Evolutionary conservation across 2,797 vertebrate genomes (phyloP), one percentile per base, ranked within the genome.

Genomic region (Bradypodion ventrale): DNA sequence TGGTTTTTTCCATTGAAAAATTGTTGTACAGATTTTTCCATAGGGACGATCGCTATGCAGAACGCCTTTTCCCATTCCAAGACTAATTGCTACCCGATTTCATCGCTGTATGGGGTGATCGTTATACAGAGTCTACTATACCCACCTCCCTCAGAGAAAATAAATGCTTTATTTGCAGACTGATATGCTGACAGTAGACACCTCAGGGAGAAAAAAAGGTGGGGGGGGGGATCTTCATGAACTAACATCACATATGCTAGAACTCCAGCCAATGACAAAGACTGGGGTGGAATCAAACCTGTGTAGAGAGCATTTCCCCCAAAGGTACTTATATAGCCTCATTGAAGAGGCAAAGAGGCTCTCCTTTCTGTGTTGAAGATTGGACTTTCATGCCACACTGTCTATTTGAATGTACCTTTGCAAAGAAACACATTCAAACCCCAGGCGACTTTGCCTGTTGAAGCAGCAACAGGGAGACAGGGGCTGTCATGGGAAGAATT

Each of bases 321-420:
- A 40, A 78, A 46, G n/a, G 29, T 7, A 3, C 25, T 49, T 13
- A n/a, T 21, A 32, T 4, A 35, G 88, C 75, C 37, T 27, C 59
- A 68, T 75, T 75, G 89, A 89, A 88, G 79, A 37, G n/a, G 23
- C 68, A 40, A 27, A 37, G 75, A n/a, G 78, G 80, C 78, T 88
- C 87, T 1, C 3, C 21, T 52, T 70, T 80, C 89, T 82, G 79
- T 60, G 35, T 78, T 86, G 82, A 88, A 87, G 83, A 88, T 80
- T 59, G 52, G 84, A 77, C 15, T 87, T 83, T 59, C 69, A 83
- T 13, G 35, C 44, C 12, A 60, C 52, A 29, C 66, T 56, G 32
- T 42, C 66, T 42, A 68, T 29, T 65, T 59, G 73, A 68, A 81
- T 82, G 65, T 75, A 62, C 15, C 35, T 52, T 63, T 52, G 56